Evolutionary conservation across 2,888 invertebrate species (phyloP), one percentile per base, ranked within the genome.

Genomic region (Argyresthia albistria): DNA sequence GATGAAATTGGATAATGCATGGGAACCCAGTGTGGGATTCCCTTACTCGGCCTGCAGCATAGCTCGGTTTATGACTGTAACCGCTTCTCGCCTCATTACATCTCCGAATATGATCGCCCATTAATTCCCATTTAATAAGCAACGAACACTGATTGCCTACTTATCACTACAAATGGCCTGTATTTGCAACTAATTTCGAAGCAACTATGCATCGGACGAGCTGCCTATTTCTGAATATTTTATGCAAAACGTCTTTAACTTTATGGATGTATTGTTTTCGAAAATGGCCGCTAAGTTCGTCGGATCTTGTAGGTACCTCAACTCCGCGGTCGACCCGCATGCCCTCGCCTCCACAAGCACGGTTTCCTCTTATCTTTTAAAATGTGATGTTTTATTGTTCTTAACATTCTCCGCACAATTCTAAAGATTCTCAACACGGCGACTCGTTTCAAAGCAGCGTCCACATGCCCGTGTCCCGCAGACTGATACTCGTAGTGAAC

Each of bases 1-100:
- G 73, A 72, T 83, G 84, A 82, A 86, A 84, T 83, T 74, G 81
- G 81, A 86, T 83, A 83, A 80, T 80, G 76, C 82, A 76, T 86
- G 86, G 83, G 87, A 86, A 86, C 80, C 63, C 64, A 69, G 66
- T 61, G 68, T 65, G 83, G 84, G 83, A 59, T 59, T 56, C 56
- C 53, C 53, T 57, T 60, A 62, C 64, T 69, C 66, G 69, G 71
- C 70, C 70, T 80, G 51, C 45, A 37, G 83, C 81, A 84, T 86
- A 76, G 82, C 74, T 81, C 72, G 74, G 76, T 86, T 87, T 86
- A 86, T 86, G 73, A 75, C 80, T 79, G 80, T 76, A 76, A 80
- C 84, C 39, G 16, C 42, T 15, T 15, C 37, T 15, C 49, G 16
- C 8, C 45, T 45, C 45, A 45, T 45, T 45, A 45, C 45, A 16